phyloP scores from a whole-genome alignment of 2,888 invertebrate species.

The Drepanosiphum platanoidis region DNA sequence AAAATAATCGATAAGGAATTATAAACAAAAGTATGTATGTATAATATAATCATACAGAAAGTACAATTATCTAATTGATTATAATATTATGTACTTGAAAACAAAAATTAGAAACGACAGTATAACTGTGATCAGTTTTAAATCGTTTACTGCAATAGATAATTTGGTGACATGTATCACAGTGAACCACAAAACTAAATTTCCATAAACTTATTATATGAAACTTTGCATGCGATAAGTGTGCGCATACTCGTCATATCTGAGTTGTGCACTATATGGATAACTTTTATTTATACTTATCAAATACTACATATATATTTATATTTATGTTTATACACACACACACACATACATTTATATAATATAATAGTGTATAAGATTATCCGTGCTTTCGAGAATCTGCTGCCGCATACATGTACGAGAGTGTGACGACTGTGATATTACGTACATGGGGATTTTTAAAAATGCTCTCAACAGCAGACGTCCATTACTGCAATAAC shows the following conservation, averaged over 20 bases:
- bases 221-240: not conserved
- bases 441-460: not conserved
- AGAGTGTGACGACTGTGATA: not conserved
- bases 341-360: not conserved
- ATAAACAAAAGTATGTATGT: too few relatives aligned
- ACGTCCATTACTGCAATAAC: not conserved
- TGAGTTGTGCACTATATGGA: not conserved
- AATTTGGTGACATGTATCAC: too few relatives aligned
- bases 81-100: too few relatives aligned
- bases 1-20: too few relatives aligned
- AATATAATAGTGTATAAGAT: not conserved
- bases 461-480: not conserved
- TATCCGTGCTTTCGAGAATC: not conserved
- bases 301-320: not conserved
- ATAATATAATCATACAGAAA: too few relatives aligned
- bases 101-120: too few relatives aligned
- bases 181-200: too few relatives aligned
- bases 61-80: too few relatives aligned
- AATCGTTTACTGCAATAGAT: too few relatives aligned
- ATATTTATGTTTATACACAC: not conserved
- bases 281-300: not conserved
- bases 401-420: not conserved
- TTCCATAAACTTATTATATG: not conserved
- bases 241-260: not conserved
- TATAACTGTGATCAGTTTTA: too few relatives aligned